A percentile compares a stretch with the other conserved stretches of the same genome.
Evolutionary conservation across 2,113 vertebrate genomes (phyloP).

Genomic region (Callipepla squamata): DNA sequence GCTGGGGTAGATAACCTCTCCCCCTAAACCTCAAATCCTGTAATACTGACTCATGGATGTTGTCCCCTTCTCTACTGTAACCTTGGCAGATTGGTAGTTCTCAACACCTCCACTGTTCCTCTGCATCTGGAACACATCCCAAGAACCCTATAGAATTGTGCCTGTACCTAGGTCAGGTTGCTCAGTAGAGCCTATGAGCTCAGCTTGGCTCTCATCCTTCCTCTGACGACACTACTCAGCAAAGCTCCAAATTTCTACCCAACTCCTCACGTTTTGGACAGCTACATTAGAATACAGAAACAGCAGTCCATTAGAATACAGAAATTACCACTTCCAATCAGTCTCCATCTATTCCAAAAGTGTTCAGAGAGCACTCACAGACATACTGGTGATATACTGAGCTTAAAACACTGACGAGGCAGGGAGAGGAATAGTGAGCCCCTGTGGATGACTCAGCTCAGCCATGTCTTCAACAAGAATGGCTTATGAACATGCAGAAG

Average conservation of each 20-base stretch:
- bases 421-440: background rate
- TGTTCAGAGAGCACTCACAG: background rate
- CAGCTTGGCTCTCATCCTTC: background rate
- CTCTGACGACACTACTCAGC: background rate
- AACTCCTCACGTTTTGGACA: background rate
- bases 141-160: background rate
- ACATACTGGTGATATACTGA: fast-evolving
- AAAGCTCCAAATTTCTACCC: background rate
- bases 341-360: background rate
- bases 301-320: background rate
- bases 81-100: background rate
- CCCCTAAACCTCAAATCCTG: background rate
- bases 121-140: background rate
- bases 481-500: background rate
- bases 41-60: background rate
- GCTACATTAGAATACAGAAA: background rate
- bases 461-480: background rate
- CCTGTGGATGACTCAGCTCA: fast-evolving
- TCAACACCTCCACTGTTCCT: background rate
- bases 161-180: background rate
- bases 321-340: background rate
- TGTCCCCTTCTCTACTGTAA: background rate
- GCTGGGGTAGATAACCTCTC: fast-evolving
- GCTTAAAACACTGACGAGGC: background rate
- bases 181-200: background rate